Evolutionary conservation across 2,888 invertebrate species (phyloP), one percentile per base, ranked within the genome.

Genomic region (Salpingus planirostris): DNA sequence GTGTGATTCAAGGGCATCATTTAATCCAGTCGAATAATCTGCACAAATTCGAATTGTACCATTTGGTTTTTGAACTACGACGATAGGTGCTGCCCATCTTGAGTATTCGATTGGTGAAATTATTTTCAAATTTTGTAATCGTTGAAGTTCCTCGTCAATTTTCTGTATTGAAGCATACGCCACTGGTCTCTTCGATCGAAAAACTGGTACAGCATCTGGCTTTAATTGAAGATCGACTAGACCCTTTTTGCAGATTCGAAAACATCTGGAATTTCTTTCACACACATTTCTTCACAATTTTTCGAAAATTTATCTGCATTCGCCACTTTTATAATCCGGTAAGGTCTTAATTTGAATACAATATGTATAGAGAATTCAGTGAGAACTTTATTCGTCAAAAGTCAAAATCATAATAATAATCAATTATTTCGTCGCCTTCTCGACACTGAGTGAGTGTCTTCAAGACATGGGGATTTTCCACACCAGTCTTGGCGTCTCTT

Each of bases 241-340:
- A 34, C 40, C 49, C 44, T 35, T 47, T 23, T 38, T 38, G 28
- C 22, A 2, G 22, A 10, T 22, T 3, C 22, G n/a, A n/a, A n/a
- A n/a, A n/a, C n/a, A n/a, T n/a, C n/a, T n/a, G n/a, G n/a, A n/a
- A n/a, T n/a, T n/a, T n/a, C n/a, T n/a, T n/a, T n/a, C n/a, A n/a
- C n/a, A n/a, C n/a, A n/a, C n/a, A n/a, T n/a, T n/a, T n/a, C n/a
- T n/a, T n/a, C n/a, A n/a, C n/a, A n/a, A n/a, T n/a, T n/a, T n/a
- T n/a, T n/a, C n/a, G n/a, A n/a, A n/a, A n/a, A n/a, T n/a, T n/a
- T n/a, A n/a, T n/a, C n/a, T n/a, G n/a, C n/a, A n/a, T n/a, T n/a
- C n/a, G n/a, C n/a, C n/a, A n/a, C n/a, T n/a, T n/a, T n/a, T n/a
- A n/a, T n/a, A n/a, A n/a, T n/a, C n/a, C n/a, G n/a, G n/a, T n/a